Base-by-base conservation (phyloP, 1,140 invertebrate species). In the Drosophila pandora region DNA sequence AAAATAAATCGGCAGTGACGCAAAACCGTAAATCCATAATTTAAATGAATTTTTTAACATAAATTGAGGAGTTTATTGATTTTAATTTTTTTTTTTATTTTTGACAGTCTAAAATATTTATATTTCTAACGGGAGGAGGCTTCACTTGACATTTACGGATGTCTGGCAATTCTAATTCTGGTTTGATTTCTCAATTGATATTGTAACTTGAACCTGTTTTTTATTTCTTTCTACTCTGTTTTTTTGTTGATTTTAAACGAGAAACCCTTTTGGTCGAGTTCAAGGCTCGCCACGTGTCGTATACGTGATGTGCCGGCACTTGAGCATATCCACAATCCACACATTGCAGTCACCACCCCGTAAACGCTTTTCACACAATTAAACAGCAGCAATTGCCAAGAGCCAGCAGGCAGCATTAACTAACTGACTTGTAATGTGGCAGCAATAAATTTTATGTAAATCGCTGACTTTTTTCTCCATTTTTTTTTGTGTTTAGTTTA, bases 361-460 rank as follows among this genome's bases (percentile, higher is more conserved):
- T 54, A 73, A 76, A 50, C 58, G 55, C 81, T 87, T 87, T 82
- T 87, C 83, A 77, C 82, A 88, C 82, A 85, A 85, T 85, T 85
- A 85, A 85, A 61, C 83, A 85, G 64, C 64, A 67, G 74, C 64
- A 41, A 56, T 23, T 59, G 55, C 55, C 62, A 55, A 17, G 54
- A 69, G 70, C 64, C 55, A 67, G 30, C 61, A 65, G 67, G 64
- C 79, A 77, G 48, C 78, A 87, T 87, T 87, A 88, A 88, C 78
- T 83, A 88, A 79, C 83, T 88, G 67, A 74, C 62, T 79, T 76
- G 83, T 88, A 88, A 88, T 88, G 83, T 88, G 83, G 83, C 83
- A 88, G 83, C 83, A 72, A 88, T 88, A 88, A 88, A 88, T 88
- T 88, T 82, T 82, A 88, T 88, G 79, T 88, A 88, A 88, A 88